Percentiles rank a stretch among this genome's conserved stretches.
These are phyloP conservation scores for Pollenia angustigena DNA, from an alignment of 2,888 invertebrate genomes.

Conservation along the genomic window DNA sequence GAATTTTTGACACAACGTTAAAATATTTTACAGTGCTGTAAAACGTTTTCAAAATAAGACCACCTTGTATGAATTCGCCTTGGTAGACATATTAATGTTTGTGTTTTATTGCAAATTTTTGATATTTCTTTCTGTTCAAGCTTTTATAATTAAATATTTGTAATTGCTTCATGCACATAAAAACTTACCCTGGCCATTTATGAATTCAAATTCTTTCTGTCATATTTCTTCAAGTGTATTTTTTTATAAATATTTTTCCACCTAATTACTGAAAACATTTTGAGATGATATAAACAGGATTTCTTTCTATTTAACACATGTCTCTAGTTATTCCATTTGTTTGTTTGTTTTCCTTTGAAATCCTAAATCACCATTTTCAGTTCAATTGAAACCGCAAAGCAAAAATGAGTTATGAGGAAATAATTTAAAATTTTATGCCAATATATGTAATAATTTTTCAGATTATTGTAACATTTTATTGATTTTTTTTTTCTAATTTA, in stretches of 20 bases:
- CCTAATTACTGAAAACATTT: slow-evolving; percentile 39
- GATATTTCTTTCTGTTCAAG: too few species aligned
- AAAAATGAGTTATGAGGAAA: slow-evolving; percentile 51
- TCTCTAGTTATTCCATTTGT: not conserved
- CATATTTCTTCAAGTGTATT: too few species aligned
- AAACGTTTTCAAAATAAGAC: too few species aligned
- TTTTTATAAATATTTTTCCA: slow-evolving; percentile 1
- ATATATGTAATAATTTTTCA: slow-evolving; percentile 27
- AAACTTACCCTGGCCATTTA: too few species aligned
- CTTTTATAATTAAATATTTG: too few species aligned
- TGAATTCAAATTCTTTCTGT: too few species aligned
- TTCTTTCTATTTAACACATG: slow-evolving; percentile 26
- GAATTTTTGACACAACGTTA: too few species aligned
- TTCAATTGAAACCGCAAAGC: not conserved
- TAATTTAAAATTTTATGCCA: slow-evolving; percentile 42
- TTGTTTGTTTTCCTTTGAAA: not conserved
- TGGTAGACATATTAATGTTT: too few species aligned
- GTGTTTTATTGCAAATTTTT: too few species aligned
- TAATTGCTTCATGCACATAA: too few species aligned
- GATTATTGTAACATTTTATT: slow-evolving; percentile 40
- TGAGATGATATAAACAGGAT: slow-evolving; percentile 41
- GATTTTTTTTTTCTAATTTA: slow-evolving; percentile 26
- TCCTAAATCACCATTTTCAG: not conserved
- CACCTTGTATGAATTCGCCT: too few species aligned
- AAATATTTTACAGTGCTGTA: too few species aligned